Percentiles rank a stretch among this genome's conserved stretches.
phyloP scores from a whole-genome alignment of 2,888 invertebrate species.

The Lochmaea crataegi region DNA sequence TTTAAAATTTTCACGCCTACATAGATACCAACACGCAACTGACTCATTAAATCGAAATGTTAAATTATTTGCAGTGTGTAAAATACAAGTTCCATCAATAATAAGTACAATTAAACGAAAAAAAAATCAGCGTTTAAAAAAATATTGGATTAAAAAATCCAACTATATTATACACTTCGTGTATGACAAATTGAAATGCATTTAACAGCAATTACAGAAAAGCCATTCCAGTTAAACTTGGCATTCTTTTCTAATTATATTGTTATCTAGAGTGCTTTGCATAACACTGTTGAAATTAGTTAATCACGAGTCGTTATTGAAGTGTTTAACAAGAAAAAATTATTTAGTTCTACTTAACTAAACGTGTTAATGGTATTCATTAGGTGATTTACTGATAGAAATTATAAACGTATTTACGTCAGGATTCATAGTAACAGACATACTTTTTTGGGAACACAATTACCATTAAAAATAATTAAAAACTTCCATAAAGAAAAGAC shows the following conservation, averaged over 20 bases:
- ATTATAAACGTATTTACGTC: no score
- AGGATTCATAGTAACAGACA: no score
- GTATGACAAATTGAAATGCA: neutral
- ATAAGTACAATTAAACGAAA: neutral
- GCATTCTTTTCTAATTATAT: slow-evolving; percentile 16
- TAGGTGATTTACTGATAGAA: no score
- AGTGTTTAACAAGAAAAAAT: neutral
- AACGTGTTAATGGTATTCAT: no score
- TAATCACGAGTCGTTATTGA: neutral
- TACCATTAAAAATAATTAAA: no score
- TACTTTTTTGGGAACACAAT: no score
- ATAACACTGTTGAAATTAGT: slow-evolving; percentile 13
- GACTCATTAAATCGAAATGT: neutral
- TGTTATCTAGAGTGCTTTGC: slow-evolving; percentile 11
- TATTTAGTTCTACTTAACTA: neutral
- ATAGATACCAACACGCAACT: neutral
- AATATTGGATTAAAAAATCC: neutral
- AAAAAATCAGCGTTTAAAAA: neutral
- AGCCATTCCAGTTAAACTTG: slow-evolving; percentile 1
- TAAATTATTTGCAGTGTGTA: neutral
- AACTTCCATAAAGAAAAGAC: no score
- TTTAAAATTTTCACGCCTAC: neutral
- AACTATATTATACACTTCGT: neutral
- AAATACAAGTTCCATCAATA: neutral
- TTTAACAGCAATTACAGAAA: neutral